Evolutionary conservation across 2,888 invertebrate species (phyloP).

Genomic region (Diogma glabrata): DNA sequence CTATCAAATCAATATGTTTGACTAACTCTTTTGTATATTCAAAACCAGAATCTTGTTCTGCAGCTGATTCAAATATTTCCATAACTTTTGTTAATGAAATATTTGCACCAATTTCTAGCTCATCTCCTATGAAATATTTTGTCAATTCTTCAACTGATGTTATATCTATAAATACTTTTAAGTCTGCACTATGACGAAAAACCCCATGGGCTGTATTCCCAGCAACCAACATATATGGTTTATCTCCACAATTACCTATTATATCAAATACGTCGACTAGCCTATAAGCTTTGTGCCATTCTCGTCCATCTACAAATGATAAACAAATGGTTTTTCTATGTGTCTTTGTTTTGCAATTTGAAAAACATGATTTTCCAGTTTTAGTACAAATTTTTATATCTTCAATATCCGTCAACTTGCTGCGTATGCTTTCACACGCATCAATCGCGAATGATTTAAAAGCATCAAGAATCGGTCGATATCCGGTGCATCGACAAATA

Average conservation of each 20-base stretch:
- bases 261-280: slow-evolving; percentile 41
- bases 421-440: slow-evolving; percentile 27
- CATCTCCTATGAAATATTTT: slow-evolving; percentile 12
- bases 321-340: slow-evolving; percentile 25
- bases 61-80: slow-evolving; percentile 29
- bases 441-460: slow-evolving; percentile 42
- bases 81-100: slow-evolving; percentile 31
- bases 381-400: slow-evolving; percentile 31
- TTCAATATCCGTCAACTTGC: slow-evolving; percentile 33
- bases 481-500: background rate
- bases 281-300: slow-evolving; percentile 43
- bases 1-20: slow-evolving; percentile 57
- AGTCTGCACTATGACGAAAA: slow-evolving; percentile 20
- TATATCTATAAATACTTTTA: slow-evolving; percentile 46
- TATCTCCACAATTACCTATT: slow-evolving; percentile 34
- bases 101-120: slow-evolving; percentile 29
- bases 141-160: slow-evolving; percentile 43
- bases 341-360: slow-evolving; percentile 18
- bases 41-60: slow-evolving; percentile 36
- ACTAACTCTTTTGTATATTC: slow-evolving; percentile 48
- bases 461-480: slow-evolving; percentile 28
- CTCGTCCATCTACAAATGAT: slow-evolving; percentile 43
- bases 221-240: slow-evolving; percentile 46
- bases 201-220: slow-evolving; percentile 60
- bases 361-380: slow-evolving; percentile 22